Evolutionary conservation across 2,888 invertebrate species (phyloP), one percentile per base, ranked within the genome.

Genomic region (Tenthredo mesomela): DNA sequence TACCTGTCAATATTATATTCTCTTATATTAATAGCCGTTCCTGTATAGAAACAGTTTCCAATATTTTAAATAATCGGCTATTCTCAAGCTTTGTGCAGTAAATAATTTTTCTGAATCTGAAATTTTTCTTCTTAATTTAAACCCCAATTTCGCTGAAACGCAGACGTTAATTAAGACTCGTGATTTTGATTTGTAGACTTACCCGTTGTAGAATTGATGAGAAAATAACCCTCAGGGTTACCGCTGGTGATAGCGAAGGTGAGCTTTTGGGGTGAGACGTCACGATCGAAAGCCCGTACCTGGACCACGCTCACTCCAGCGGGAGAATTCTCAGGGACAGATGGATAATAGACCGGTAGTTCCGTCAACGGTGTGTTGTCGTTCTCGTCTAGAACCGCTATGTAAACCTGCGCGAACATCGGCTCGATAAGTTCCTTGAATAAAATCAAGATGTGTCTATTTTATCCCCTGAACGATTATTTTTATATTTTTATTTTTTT

Each of bases 351-450:
- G 86, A 97, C 96, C 18, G 99, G 97, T 89, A 96, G 96, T 89
- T 95, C 95, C 86, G 98, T 98, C 93, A 98, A 95, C 84, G 99
- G 99, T 70, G 96, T 96, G 95, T 99, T 98, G 95, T 99, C 99
- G 94, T 99, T 99, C 91, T 97, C 97, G 94, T 99, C 98, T 89
- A 96, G 94, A 87, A 99, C 97, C 92, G 97, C 96, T 80, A 98
- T 95, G 92, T 96, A 97, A 73, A 98, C 96, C 96, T 97, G 93
- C 15, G 92, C 87, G 84, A 89, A 82, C 85, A 84, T 87, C n/a
- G 85, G 73, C 40, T 4, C 37, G 80, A 80, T 75, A 73, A 84
- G 54, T 73, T 75, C 84, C 75, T 84, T 83, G 67, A 83, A 83
- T 71, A 43, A 83, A 83, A 83, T 83, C 71, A 21, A 83, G 71